Evolutionary conservation across 1,140 invertebrate species (phyloP), one percentile per base, ranked within the genome.

Genomic region (Phymorhynchus buccinoides): DNA sequence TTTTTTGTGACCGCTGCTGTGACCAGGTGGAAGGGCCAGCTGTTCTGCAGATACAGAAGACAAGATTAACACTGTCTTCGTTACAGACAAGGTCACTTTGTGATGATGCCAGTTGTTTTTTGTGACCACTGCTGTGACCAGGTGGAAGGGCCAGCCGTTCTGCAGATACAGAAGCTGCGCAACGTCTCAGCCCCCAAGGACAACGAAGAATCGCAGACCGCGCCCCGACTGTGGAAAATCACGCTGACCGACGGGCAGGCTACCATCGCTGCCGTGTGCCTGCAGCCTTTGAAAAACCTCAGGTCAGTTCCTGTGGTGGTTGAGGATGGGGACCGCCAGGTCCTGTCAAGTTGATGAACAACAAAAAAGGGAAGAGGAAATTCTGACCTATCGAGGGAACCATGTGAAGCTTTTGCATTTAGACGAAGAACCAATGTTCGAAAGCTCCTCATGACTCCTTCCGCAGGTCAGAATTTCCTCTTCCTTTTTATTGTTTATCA

Each of bases 131-230:
- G 78, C 80, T 86, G 81, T 83, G 84, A 87, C n/a, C 44, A 95
- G 93, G 93, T 96, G 85, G 93, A 95, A 84, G 96, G 96, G 16
- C 95, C 96, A 83, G 94, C 97, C 84, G 95, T 98, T 18, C 93
- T 98, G 35, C 97, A 98, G 95, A 96, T 98, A 89, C 96, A 96
- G 92, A 97, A 97, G 92, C 94, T 97, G 71, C 94, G 96, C 27
- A 98, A 98, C 94, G 95, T 97, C 66, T 95, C 96, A 56, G 97
- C 97, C 32, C 97, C 97, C n/a, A 98, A 98, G 94, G 95, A 95
- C 56, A 97, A 97, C 93, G 97, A 98, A 91, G 96, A 97, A 88
- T 97, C 96, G 27, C 95, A 95, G 87, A 94, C 94, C 80, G 96
- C 96, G 68, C 97, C 97, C 1, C 94, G 96, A 18, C 95, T 98